Percentiles rank a stretch among this genome's conserved stretches.
Conservation (phyloP, 1,140 invertebrate species). For the Trachymyrmex cornetzi region DNA sequence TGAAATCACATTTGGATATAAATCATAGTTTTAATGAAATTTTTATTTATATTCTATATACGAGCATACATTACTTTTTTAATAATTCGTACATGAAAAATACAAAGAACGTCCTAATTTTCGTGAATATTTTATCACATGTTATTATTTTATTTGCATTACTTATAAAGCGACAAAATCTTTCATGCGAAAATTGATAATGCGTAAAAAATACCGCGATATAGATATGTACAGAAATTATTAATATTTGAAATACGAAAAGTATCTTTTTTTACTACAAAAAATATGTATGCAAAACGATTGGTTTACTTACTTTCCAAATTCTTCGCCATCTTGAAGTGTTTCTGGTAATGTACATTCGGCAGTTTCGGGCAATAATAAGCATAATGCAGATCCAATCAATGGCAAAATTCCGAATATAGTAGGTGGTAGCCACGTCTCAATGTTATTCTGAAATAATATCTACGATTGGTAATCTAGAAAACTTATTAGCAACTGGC, state of each 20-base stretch:
- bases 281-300: background rate
- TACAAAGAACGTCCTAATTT: background rate
- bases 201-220: background rate
- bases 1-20: background rate
- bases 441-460: constrained; percentile 69
- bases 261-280: background rate
- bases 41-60: constrained; percentile 22
- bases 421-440: constrained; percentile 89
- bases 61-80: constrained; percentile 14
- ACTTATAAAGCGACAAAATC: background rate
- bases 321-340: constrained; percentile 92
- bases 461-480: constrained; percentile 38
- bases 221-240: background rate
- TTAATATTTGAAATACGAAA: constrained; percentile 1
- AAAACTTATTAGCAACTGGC: background rate
- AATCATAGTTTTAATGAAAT: background rate
- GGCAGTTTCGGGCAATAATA: constrained; percentile 92
- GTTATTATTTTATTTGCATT: background rate
- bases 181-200: background rate
- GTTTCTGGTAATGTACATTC: constrained; percentile 92
- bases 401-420: constrained; percentile 90
- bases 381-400: constrained; percentile 89
- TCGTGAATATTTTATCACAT: background rate
- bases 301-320: constrained; percentile 87
- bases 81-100: background rate